A percentile compares a stretch with the other conserved stretches of the same genome.
phyloP scores from a whole-genome alignment of 2,113 vertebrate species.

The Xerus inauris region DNA sequence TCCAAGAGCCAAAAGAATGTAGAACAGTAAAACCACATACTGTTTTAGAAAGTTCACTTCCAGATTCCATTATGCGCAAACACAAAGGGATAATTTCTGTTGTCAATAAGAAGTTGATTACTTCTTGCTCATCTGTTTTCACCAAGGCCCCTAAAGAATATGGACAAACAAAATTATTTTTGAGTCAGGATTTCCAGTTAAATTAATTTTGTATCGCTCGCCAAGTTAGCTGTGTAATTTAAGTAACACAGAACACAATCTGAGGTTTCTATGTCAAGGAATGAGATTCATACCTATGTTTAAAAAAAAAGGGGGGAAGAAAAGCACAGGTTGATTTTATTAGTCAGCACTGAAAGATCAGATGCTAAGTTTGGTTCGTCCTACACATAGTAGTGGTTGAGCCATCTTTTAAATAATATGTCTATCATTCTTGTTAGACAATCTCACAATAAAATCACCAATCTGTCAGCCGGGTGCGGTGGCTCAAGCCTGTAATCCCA shows the following conservation, averaged over 20 bases:
- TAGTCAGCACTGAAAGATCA: neutral
- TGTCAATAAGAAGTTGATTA: constrained; percentile 98
- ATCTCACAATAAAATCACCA: neutral
- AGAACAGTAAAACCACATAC: constrained; percentile 84
- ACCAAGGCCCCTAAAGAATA: constrained; percentile 93
- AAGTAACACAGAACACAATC: constrained; percentile 8
- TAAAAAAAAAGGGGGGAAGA: neutral
- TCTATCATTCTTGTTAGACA: neutral
- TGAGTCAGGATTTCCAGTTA: constrained; percentile 51
- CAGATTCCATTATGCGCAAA: constrained; percentile 99
- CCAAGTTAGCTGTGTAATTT: neutral
- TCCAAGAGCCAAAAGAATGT: neutral
- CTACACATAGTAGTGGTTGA: neutral
- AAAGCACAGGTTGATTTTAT: neutral
- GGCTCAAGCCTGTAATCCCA: too few species aligned
- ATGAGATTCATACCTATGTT: neutral
- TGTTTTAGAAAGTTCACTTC: constrained; percentile 99
- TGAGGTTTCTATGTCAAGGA: constrained; percentile 24
- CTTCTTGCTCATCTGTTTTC: constrained; percentile 99
- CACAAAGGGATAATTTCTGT: constrained; percentile 99
- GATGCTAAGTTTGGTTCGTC: neutral
- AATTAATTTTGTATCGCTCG: neutral
- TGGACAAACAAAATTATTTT: constrained; percentile 68
- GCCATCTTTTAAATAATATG: neutral
- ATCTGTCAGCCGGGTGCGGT: too few species aligned